Conservation (phyloP, 1,140 invertebrate genomes). For the Procambarus clarkii region DNA sequence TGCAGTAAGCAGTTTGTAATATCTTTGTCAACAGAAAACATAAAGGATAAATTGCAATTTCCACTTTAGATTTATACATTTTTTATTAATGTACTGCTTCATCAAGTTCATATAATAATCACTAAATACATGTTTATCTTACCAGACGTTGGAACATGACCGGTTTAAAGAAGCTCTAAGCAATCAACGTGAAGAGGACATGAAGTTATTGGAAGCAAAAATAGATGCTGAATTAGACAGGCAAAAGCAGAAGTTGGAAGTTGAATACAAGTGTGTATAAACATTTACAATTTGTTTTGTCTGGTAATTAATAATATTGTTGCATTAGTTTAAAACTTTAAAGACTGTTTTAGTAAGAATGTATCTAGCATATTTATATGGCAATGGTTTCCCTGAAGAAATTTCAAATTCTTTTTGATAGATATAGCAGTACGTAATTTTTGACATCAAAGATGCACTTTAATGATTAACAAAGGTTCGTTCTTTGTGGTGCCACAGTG, state of each 20-base stretch:
- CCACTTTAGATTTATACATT: too few species aligned
- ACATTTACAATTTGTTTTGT: not conserved
- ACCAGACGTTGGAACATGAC: slow-evolving; percentile 52
- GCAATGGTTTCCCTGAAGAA: slow-evolving; percentile 71
- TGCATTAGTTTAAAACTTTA: too few species aligned
- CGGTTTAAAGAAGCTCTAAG: slow-evolving; percentile 51
- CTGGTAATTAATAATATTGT: not conserved
- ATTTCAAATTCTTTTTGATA: slow-evolving; percentile 75
- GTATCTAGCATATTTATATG: not conserved
- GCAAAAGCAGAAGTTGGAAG: slow-evolving; percentile 76
- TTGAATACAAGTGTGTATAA: slow-evolving; percentile 77
- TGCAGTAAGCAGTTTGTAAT: too few species aligned
- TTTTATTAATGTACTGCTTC: not conserved
- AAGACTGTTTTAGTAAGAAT: not conserved
- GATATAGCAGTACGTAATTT: not conserved
- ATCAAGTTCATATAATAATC: not conserved
- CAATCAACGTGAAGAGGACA: slow-evolving; percentile 52
- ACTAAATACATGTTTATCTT: not conserved
- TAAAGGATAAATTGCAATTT: too few species aligned
- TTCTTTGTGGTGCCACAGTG: too few species aligned
- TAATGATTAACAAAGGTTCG: too few species aligned
- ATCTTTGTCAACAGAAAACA: too few species aligned
- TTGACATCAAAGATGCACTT: not conserved
- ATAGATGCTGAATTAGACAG: slow-evolving; percentile 75
- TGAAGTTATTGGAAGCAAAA: slow-evolving; percentile 73